Conservation (phyloP, 2,888 invertebrate species). For the Sthenelais limicola region DNA sequence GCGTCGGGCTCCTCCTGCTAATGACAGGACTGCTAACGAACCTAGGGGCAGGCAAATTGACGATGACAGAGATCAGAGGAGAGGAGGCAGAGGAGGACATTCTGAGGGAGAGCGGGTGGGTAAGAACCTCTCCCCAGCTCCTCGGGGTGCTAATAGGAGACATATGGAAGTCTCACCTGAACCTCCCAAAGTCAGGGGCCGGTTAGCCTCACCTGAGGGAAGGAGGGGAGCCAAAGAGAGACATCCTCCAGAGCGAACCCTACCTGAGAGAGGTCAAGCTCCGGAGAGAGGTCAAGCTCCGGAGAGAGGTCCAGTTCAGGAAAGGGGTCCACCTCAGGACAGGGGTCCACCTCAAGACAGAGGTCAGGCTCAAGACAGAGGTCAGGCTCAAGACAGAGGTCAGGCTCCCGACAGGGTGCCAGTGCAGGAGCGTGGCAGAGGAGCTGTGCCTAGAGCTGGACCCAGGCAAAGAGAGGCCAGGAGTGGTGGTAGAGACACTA, state of each 20-base stretch:
- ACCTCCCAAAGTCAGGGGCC: not conserved
- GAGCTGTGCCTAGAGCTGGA: not conserved
- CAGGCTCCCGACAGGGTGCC: not conserved
- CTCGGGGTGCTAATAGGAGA: too few relatives aligned
- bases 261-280: too few relatives aligned
- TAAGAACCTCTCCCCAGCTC: too few relatives aligned
- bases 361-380: too few relatives aligned
- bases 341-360: too few relatives aligned
- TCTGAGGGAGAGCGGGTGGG: too few relatives aligned
- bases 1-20: not conserved
- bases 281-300: too few relatives aligned
- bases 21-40: not conserved
- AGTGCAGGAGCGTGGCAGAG: slow-evolving; percentile 2
- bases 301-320: too few relatives aligned
- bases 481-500: not conserved
- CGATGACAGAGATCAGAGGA: not conserved
- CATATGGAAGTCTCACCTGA: slow-evolving; percentile 16
- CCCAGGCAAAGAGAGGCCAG: not conserved
- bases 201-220: not conserved
- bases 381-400: too few relatives aligned
- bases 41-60: not conserved
- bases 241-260: not conserved
- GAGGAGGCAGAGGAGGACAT: not conserved
- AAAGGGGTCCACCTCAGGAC: too few relatives aligned
- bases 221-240: slow-evolving; percentile 3